A percentile compares a stretch with the other conserved stretches of the same genome.
phyloP scores from a whole-genome alignment of 2,797 vertebrate genomes.

The Benthosema pterotum region DNA sequence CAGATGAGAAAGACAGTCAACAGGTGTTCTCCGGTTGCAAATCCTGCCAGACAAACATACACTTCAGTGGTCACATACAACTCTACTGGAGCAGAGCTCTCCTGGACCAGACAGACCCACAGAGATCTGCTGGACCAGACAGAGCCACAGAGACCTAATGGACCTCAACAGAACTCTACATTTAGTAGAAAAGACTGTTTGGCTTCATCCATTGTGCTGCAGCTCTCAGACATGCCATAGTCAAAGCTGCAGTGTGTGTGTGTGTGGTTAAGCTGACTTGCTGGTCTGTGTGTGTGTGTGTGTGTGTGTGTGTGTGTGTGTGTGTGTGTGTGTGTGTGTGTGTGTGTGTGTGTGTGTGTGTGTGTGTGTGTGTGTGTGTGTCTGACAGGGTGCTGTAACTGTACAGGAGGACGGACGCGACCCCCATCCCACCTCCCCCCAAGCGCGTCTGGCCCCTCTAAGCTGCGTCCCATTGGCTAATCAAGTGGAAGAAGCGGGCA shows the following conservation, averaged over 20 bases:
- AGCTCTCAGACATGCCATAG: not conserved
- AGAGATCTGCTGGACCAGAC: too few species aligned
- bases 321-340: not conserved
- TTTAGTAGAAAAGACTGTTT: not conserved
- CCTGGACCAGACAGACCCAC: too few species aligned
- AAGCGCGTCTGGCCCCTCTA: conserved; percentile 43
- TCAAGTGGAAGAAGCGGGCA: conserved; percentile 60
- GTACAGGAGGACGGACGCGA: not conserved
- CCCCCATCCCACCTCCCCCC: conserved; percentile 26
- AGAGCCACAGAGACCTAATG: not conserved
- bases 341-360: not conserved
- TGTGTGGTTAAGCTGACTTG: not conserved
- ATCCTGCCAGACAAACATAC: too few species aligned
- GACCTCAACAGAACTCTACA: not conserved
- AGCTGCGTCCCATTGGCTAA: conserved; percentile 58
- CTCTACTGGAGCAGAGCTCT: too few species aligned
- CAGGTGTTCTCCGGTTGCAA: too few species aligned
- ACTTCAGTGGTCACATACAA: too few species aligned
- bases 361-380: not conserved
- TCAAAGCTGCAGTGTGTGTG: not conserved
- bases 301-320: not conserved
- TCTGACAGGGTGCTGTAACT: too few species aligned
- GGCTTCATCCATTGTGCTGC: not conserved
- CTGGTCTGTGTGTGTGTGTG: not conserved
- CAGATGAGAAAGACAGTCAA: not conserved